Conservation (phyloP, 2,888 invertebrate genomes). For the Silvanus unidentatus region DNA sequence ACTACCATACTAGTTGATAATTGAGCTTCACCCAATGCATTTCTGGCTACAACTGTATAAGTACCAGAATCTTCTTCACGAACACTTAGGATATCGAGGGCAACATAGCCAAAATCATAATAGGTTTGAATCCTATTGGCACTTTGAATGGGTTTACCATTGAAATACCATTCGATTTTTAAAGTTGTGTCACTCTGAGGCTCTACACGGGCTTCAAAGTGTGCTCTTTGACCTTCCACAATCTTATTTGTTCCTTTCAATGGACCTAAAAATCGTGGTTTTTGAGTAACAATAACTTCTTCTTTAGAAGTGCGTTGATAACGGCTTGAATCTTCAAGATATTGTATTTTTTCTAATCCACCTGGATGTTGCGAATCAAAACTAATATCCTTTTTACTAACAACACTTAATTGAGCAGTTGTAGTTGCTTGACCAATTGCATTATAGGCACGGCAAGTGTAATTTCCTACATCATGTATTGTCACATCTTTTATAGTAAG, state of each 20-base stretch:
- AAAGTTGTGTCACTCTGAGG: slow-evolving; percentile 91
- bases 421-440: slow-evolving; percentile 80
- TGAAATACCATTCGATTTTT: slow-evolving; percentile 95
- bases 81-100: slow-evolving; percentile 88
- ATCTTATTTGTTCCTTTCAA: slow-evolving; percentile 90
- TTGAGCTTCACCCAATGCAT: slow-evolving; percentile 84
- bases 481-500: slow-evolving; percentile 88
- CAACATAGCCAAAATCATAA: slow-evolving; percentile 95
- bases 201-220: slow-evolving; percentile 91
- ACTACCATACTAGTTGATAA: slow-evolving; percentile 78
- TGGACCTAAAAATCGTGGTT: slow-evolving; percentile 82
- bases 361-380: slow-evolving; percentile 89
- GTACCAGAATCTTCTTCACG: slow-evolving; percentile 88
- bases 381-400: slow-evolving; percentile 79
- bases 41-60: slow-evolving; percentile 89
- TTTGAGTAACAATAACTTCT: slow-evolving; percentile 68
- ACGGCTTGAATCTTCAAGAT: slow-evolving; percentile 76
- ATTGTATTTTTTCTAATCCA: slow-evolving; percentile 85
- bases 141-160: slow-evolving; percentile 83
- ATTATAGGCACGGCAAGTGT: slow-evolving; percentile 84
- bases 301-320: slow-evolving; percentile 62
- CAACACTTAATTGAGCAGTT: slow-evolving; percentile 73
- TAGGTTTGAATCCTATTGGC: slow-evolving; percentile 90
- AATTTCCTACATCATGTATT: slow-evolving; percentile 81
- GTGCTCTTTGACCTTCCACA: slow-evolving; percentile 87